phyloP scores from a whole-genome alignment of 2,797 vertebrate genomes.

The Ptychadena robeensis region DNA sequence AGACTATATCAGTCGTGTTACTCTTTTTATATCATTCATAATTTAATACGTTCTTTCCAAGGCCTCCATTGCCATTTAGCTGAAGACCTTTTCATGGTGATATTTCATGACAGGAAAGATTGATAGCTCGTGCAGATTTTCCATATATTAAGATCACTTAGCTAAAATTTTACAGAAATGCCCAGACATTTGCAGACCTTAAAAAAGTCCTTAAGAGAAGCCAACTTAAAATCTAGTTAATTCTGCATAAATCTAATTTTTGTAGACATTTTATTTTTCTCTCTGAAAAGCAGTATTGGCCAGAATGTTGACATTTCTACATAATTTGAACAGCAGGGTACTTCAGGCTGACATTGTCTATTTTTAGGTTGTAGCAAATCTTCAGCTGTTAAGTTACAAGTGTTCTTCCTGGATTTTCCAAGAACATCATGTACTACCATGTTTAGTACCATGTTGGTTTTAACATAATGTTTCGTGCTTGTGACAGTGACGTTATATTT shows the following conservation, averaged over 20 bases:
- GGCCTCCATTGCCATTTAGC: conserved; percentile 43
- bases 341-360: conserved; percentile 17
- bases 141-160: conserved; percentile 48
- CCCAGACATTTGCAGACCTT: conserved; percentile 21
- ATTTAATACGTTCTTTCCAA: conserved; percentile 19
- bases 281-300: conserved; percentile 35
- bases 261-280: conserved; percentile 36
- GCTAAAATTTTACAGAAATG: conserved; percentile 17
- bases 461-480: conserved; percentile 27
- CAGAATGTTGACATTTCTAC: conserved; percentile 26
- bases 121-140: conserved; percentile 45
- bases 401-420: conserved; percentile 32
- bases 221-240: conserved; percentile 39
- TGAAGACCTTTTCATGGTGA: conserved; percentile 45
- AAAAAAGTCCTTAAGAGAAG: conserved; percentile 18
- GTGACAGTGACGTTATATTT: neutral
- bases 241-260: conserved; percentile 41
- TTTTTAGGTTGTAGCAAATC: conserved; percentile 39
- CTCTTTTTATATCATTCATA: conserved; percentile 48
- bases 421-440: conserved; percentile 23
- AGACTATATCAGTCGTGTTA: neutral
- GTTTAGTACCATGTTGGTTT: conserved; percentile 8
- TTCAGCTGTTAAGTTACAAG: conserved; percentile 29
- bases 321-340: conserved; percentile 46
- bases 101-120: conserved; percentile 54